These are phyloP conservation scores for Rhamphomyia laevipes DNA, from an alignment of 2,888 invertebrate species.

Conservation along the genomic window DNA sequence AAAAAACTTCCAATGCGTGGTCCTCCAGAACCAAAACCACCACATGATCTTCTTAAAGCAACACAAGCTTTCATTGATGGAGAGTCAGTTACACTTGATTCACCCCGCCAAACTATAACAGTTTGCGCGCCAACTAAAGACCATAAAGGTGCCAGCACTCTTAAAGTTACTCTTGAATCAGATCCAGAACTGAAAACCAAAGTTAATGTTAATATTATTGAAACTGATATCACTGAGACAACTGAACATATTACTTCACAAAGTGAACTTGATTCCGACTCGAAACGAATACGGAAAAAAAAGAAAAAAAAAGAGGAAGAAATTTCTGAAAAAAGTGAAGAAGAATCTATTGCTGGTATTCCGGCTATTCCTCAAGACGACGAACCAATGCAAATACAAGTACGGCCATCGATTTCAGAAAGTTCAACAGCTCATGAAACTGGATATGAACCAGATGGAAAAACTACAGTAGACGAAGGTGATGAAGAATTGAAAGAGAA, in stretches of 20 bases:
- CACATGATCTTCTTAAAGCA: conserved; percentile 16
- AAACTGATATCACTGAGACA: conserved; percentile 22
- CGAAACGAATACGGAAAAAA: conserved; percentile 49
- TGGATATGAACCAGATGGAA: conserved; percentile 61
- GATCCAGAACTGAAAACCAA: conserved; percentile 19
- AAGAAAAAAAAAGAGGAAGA: conserved; percentile 47
- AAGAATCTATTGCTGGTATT: neutral
- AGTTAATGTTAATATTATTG: conserved; percentile 31
- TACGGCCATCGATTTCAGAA: conserved; percentile 8
- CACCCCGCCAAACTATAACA: conserved; percentile 24
- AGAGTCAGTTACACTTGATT: conserved; percentile 21
- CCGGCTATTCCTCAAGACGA: neutral
- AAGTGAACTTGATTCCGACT: conserved; percentile 39
- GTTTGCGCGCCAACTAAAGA: conserved; percentile 37
- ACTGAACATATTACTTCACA: conserved; percentile 13
- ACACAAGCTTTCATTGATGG: conserved; percentile 32
- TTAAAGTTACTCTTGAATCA: conserved; percentile 25
- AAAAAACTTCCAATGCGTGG: too few species aligned
- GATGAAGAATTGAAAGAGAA: conserved; percentile 21
- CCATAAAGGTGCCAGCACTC: conserved; percentile 25
- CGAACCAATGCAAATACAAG: neutral
- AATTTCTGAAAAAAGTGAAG: conserved; percentile 11
- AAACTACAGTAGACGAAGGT: conserved; percentile 42
- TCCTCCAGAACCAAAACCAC: neutral
- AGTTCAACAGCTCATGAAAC: conserved; percentile 42